These are phyloP conservation scores for Ceratosolen solmsi DNA, from an alignment of 1,140 invertebrate genomes.

Conservation along the genomic window DNA sequence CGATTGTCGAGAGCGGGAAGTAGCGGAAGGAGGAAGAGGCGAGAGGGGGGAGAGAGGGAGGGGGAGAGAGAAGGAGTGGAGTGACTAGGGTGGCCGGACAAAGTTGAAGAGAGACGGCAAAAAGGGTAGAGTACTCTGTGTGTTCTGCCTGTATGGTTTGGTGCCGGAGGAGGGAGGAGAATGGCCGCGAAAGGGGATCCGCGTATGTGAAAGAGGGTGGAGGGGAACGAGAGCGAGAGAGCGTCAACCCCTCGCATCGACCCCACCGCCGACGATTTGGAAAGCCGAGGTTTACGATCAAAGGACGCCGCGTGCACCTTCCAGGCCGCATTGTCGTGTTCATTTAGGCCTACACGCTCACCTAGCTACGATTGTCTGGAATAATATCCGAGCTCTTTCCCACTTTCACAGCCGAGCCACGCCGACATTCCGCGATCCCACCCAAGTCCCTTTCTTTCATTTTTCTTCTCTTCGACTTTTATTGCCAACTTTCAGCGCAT, in stretches of 20 bases:
- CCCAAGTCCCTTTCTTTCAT: not conserved
- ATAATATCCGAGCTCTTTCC: conserved; percentile 47
- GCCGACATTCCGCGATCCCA: conserved; percentile 37
- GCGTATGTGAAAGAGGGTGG: not conserved
- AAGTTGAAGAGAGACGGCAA: not conserved
- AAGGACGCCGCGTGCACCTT: conserved; percentile 41
- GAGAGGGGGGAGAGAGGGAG: conserved; percentile 45
- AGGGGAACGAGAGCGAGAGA: conserved; percentile 58
- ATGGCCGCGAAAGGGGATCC: not conserved
- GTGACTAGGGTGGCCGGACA: conserved; percentile 31
- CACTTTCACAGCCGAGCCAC: conserved; percentile 24
- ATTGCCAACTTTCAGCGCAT: conserved; percentile 26
- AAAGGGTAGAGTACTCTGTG: not conserved
- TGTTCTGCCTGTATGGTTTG: not conserved
- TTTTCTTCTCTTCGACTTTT: conserved; percentile 27
- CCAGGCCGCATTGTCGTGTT: conserved; percentile 40
- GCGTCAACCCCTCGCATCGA: conserved; percentile 51
- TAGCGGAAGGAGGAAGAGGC: conserved; percentile 37
- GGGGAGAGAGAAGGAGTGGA: conserved; percentile 49
- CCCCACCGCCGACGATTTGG: conserved; percentile 47
- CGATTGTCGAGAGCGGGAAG: too few relatives aligned
- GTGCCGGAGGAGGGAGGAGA: conserved; percentile 48
- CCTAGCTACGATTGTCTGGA: conserved; percentile 45
- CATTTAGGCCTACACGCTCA: conserved; percentile 22
- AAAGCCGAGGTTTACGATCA: conserved; percentile 45